Evolutionary conservation across 2,113 vertebrate genomes (phyloP), one percentile per base, ranked within the genome.

Genomic region (Mungos mungo): DNA sequence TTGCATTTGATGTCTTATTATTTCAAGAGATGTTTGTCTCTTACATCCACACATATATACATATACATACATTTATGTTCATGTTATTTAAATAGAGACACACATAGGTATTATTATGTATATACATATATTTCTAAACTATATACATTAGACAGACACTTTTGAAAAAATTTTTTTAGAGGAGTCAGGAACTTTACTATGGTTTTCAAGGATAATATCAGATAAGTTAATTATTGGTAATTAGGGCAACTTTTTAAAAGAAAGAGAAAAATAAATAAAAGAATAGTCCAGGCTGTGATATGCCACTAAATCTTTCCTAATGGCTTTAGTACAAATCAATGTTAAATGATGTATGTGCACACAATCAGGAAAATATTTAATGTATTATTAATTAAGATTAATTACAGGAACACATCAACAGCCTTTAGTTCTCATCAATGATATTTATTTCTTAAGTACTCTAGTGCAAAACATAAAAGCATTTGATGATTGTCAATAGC

Each of bases 311-410:
- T 89, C 54, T 23, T 93, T 88, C 57, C 19, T 89, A 94, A 88
- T 68, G 13, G 41, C 7, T 96, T 85, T 94, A 52, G 5, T 27
- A 83, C 94, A 83, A 93, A 79, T 97, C 35, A 74, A 27, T 84
- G 79, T 72, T 90, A 95, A 95, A 86, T 94, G 85, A 92, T 52
- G 2, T 82, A 86, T 82, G 63, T 41, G 35, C 9, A 82, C 47
- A 77, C 12, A 77, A 90, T 95, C 72, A 95, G 27, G 45, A 95
- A 97, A 90, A 93, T 93, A 95, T 57, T 96, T 94, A 86, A 97
- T 97, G 23, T 50, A 93, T 97, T 97, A 90, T 94, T 96, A 95
- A 95, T 97, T 95, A 96, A 90, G 74, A 83, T 93, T 95, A 96
- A 96, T 88, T 79, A 97, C 19, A 97, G 71, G 60, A 96, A 94